Percentiles rank a stretch among this genome's conserved stretches.
Evolutionary conservation across 2,888 invertebrate genomes (phyloP).

Genomic region (Cremastinae sp.): DNA sequence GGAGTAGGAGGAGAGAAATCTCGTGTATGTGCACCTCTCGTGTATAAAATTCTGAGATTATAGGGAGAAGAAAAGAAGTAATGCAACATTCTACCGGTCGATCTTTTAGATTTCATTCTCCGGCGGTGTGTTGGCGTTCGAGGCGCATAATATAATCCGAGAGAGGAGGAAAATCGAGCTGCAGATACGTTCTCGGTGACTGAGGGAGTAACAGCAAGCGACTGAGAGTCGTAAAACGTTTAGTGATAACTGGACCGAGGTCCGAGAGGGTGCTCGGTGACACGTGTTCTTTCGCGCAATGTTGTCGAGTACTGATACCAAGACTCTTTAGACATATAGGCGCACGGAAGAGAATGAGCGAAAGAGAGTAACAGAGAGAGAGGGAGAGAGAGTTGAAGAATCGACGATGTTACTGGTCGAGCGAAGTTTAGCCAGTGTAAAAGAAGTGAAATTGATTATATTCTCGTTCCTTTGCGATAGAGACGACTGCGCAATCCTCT

Average conservation of each 20-base stretch:
- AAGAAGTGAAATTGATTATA: conserved; percentile 66
- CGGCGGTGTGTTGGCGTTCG: conserved; percentile 49
- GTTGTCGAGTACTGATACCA: conserved; percentile 64
- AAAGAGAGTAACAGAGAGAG: conserved; percentile 4
- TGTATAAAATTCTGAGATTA: conserved; percentile 7
- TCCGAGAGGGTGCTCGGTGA: conserved; percentile 47
- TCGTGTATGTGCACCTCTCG: background rate
- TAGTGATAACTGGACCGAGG: conserved; percentile 63
- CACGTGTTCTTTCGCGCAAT: conserved; percentile 66
- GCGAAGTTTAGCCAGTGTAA: too few species aligned
- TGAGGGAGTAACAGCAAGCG: conserved; percentile 37
- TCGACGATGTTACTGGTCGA: too few species aligned
- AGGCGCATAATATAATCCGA: conserved; percentile 48
- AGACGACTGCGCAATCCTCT: background rate
- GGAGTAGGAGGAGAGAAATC: conserved; percentile 8
- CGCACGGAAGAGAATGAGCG: conserved; percentile 55
- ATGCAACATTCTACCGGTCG: conserved; percentile 50
- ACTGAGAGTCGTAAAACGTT: conserved; percentile 62
- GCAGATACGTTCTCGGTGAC: conserved; percentile 29
- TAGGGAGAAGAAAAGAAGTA: conserved; percentile 24
- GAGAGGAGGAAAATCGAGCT: conserved; percentile 13
- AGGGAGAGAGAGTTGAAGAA: conserved; percentile 62
- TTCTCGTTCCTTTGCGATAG: conserved; percentile 54
- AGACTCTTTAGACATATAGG: conserved; percentile 66
- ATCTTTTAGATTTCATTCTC: conserved; percentile 47